Conservation (phyloP, 30 jellyfish, hydroid and myxozoan species). For the Nemopilema nomurai region DNA sequence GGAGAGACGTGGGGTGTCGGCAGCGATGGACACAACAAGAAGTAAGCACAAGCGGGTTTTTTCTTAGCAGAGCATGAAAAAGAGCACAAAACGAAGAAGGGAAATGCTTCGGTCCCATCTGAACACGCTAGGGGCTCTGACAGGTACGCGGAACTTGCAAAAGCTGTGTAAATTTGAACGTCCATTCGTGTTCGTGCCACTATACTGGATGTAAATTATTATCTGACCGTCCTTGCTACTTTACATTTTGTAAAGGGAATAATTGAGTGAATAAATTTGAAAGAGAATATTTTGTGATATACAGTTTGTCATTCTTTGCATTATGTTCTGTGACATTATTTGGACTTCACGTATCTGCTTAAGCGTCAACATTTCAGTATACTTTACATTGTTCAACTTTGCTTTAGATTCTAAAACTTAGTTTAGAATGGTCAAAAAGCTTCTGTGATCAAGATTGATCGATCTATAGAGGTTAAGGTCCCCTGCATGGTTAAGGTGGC, state of each 20-base stretch:
- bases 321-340: not conserved
- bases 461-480: too few relatives aligned
- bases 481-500: too few relatives aligned
- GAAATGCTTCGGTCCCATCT: not conserved
- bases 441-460: too few relatives aligned
- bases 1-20: conserved; percentile 66
- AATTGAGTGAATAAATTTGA: not conserved
- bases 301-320: not conserved
- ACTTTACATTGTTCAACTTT: too few relatives aligned
- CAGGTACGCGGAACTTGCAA: not conserved
- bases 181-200: not conserved
- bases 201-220: not conserved
- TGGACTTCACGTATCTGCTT: too few relatives aligned
- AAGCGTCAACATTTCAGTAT: too few relatives aligned
- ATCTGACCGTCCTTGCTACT: not conserved
- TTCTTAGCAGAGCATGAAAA: not conserved
- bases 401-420: too few relatives aligned
- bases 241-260: not conserved
- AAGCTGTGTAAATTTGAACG: not conserved
- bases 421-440: too few relatives aligned
- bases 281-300: not conserved
- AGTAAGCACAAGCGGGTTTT: conserved; percentile 5
- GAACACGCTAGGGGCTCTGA: not conserved
- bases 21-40: conserved; percentile 60
- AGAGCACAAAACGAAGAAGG: not conserved